These are phyloP conservation scores for Caenorhabditis sulstoni DNA, from an alignment of 2,888 invertebrate species.

Conservation along the genomic window DNA sequence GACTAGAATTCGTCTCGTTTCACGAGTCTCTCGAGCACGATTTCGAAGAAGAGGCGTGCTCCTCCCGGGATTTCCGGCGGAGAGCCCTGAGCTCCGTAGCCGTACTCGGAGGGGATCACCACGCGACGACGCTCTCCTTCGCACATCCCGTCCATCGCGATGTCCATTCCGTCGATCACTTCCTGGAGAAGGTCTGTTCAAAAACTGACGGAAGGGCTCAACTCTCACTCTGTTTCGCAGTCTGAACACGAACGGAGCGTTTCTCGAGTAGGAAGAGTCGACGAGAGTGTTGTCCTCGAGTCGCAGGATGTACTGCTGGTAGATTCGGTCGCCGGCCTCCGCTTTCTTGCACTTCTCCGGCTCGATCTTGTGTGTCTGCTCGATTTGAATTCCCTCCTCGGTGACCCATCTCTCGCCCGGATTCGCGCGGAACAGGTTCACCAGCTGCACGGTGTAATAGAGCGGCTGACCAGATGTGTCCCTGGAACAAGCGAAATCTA, in stretches of 20 bases:
- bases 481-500: conserved; percentile 29
- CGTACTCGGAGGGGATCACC: conserved; percentile 59
- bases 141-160: conserved; percentile 61
- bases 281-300: conserved; percentile 56
- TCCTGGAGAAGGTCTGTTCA: conserved; percentile 26
- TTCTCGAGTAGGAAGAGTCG: conserved; percentile 53
- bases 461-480: conserved; percentile 43
- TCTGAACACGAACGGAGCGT: conserved; percentile 53
- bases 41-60: conserved; percentile 54
- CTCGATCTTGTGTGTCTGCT: conserved; percentile 58
- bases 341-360: conserved; percentile 47
- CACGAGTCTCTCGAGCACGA: conserved; percentile 45
- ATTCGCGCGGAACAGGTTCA: conserved; percentile 55
- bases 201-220: no score
- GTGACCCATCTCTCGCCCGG: conserved; percentile 57
- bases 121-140: conserved; percentile 60
- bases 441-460: conserved; percentile 58
- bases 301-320: conserved; percentile 52
- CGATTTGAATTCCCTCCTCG: conserved; percentile 62
- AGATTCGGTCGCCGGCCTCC: conserved; percentile 55
- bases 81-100: conserved; percentile 55
- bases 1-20: conserved; percentile 55
- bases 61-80: conserved; percentile 58
- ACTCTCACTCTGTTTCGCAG: conserved; percentile 43
- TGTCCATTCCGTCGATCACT: conserved; percentile 63